phyloP scores from a whole-genome alignment of 2,113 vertebrate genomes.

The Nothoprocta pentlandii region DNA sequence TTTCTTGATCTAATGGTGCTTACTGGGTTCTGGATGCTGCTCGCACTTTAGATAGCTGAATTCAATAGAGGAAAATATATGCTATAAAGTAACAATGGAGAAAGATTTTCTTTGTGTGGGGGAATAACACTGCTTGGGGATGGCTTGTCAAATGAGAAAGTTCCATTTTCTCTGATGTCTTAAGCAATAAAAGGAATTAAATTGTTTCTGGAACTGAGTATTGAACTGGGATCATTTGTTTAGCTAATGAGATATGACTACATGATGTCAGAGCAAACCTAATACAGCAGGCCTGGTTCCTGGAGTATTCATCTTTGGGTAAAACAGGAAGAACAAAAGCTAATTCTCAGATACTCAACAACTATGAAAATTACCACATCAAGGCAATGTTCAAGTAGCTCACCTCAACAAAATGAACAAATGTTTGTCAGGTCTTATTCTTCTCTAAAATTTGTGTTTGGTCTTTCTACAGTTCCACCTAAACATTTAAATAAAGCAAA shows the following conservation, averaged over 20 bases:
- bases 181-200: background rate
- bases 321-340: background rate
- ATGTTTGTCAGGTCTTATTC: background rate
- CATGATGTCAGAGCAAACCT: background rate
- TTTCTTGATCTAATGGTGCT: background rate
- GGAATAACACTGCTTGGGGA: background rate
- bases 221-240: background rate
- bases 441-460: background rate
- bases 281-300: background rate
- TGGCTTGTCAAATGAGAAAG: background rate
- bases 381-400: background rate
- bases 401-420: background rate
- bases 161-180: background rate
- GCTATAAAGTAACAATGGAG: background rate
- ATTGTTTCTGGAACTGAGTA: background rate
- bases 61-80: background rate
- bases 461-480: background rate
- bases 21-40: background rate
- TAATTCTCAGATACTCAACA: background rate
- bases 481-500: background rate
- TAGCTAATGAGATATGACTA: background rate
- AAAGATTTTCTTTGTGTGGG: background rate
- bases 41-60: background rate
- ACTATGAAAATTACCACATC: background rate
- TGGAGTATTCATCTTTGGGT: background rate